Percentiles rank a stretch among this genome's conserved stretches.
These are phyloP conservation scores for silkworm (Bombyx mori) DNA, from an alignment of 1,140 invertebrate genomes.

Conservation along the genomic window ASM3026992v2 NC_085120.1:1050501-1051000, in stretches of 20 bases:
- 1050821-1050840: slow-evolving; percentile 68
- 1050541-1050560: too few relatives aligned
- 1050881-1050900: slow-evolving; percentile 54
- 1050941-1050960: slow-evolving; percentile 69
- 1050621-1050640: slow-evolving; percentile 51
- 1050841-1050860: slow-evolving; percentile 62
- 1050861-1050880: slow-evolving; percentile 60
- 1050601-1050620: slow-evolving; percentile 61
- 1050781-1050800: too few relatives aligned
- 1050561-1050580: too few relatives aligned
- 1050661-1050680: slow-evolving; percentile 76
- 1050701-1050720: slow-evolving; percentile 72
- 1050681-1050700: slow-evolving; percentile 77
- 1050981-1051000: slow-evolving; percentile 35
- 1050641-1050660: slow-evolving; percentile 74
- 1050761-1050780: too few relatives aligned
- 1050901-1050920: slow-evolving; percentile 52
- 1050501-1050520: too few relatives aligned
- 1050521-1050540: too few relatives aligned
- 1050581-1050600: slow-evolving; percentile 69
- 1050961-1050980: slow-evolving; percentile 35
- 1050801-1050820: too few relatives aligned
- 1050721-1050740: slow-evolving; percentile 72
- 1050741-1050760: slow-evolving; percentile 14
- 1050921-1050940: slow-evolving; percentile 53